These are phyloP conservation scores for Rotaria macrura DNA, from an alignment of 2,888 invertebrate species.

Conservation along the genomic window DNA sequence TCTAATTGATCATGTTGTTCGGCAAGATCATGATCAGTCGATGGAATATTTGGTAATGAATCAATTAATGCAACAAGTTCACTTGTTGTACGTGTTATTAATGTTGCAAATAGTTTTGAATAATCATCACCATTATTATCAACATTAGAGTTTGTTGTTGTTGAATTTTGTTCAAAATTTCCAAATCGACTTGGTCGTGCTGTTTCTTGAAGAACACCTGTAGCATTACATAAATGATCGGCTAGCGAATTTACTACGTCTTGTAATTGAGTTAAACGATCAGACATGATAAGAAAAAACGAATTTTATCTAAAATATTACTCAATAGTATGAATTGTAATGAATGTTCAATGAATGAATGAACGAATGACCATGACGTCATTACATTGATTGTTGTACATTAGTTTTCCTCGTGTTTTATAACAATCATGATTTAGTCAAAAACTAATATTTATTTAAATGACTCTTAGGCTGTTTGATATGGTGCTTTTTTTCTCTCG, in stretches of 20 bases:
- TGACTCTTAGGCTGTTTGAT: too few relatives aligned
- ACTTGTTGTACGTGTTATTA: constrained; percentile 29
- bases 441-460: too few relatives aligned
- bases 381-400: too few relatives aligned
- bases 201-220: constrained; percentile 30
- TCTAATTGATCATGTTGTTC: constrained; percentile 28
- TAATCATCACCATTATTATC: constrained; percentile 27
- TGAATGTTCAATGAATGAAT: too few relatives aligned
- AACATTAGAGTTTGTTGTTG: constrained; percentile 3
- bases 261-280: constrained; percentile 31
- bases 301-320: too few relatives aligned
- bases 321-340: too few relatives aligned
- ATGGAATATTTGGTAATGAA: constrained; percentile 24
- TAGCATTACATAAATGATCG: constrained; percentile 33
- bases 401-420: too few relatives aligned
- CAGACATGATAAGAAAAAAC: constrained; percentile 21
- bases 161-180: constrained; percentile 19
- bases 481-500: too few relatives aligned
- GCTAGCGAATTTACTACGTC: constrained; percentile 32
- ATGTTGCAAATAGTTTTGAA: constrained; percentile 21
- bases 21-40: background rate
- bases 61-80: constrained; percentile 30
- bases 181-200: constrained; percentile 31
- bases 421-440: too few relatives aligned
- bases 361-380: too few relatives aligned